phyloP scores from a whole-genome alignment of 2,797 vertebrate species.

The Masticophis lateralis region DNA sequence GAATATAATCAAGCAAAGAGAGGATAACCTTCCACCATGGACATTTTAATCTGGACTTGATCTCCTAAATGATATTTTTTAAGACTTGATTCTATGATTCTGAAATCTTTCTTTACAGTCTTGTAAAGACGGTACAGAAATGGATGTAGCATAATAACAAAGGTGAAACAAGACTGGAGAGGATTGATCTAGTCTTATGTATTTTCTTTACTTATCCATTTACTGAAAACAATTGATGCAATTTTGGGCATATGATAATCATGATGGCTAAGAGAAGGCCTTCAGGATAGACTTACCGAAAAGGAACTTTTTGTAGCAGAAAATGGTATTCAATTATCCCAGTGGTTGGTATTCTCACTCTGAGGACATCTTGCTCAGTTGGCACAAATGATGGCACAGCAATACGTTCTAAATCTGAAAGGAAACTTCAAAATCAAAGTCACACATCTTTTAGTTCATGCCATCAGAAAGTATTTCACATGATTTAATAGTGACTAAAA shows the following conservation, averaged over 20 bases:
- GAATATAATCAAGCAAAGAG: neutral
- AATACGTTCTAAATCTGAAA: slow-evolving; percentile 80
- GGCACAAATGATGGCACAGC: slow-evolving; percentile 77
- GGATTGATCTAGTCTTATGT: neutral
- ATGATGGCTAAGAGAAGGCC: neutral
- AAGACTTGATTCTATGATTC: neutral
- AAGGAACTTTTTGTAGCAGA: slow-evolving; percentile 86
- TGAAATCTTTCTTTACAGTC: neutral
- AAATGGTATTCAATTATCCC: slow-evolving; percentile 89
- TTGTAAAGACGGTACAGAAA: neutral
- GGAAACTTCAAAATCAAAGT: slow-evolving; percentile 73
- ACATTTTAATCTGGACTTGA: neutral
- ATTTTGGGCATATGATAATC: neutral
- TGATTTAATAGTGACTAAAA: neutral
- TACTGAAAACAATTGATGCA: neutral
- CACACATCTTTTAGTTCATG: neutral
- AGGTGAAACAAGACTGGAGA: neutral
- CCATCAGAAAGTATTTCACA: neutral
- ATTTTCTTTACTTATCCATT: neutral
- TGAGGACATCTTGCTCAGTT: slow-evolving; percentile 83
- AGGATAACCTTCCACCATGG: neutral
- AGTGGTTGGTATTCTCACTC: slow-evolving; percentile 82
- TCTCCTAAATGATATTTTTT: neutral
- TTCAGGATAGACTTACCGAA: slow-evolving; percentile 74
- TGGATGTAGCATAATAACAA: neutral